Percentiles rank a stretch among this genome's conserved stretches.
These are phyloP conservation scores for Holcopasites calliopsidis DNA, from an alignment of 1,140 invertebrate species.

Conservation along the genomic window DNA sequence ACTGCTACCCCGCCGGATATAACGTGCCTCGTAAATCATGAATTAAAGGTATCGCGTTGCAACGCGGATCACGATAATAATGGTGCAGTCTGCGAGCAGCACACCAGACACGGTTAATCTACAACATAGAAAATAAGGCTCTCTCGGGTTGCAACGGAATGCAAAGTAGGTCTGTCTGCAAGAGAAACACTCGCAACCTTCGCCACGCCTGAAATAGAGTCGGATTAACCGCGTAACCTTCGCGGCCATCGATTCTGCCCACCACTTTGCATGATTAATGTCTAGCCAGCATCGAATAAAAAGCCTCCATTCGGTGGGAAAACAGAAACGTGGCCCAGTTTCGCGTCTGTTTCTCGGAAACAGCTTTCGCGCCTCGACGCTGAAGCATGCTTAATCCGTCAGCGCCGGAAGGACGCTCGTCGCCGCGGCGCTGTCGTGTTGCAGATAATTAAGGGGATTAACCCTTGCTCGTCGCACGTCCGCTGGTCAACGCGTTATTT, in stretches of 20 bases:
- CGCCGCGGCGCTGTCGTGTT: neutral
- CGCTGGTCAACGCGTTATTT: constrained; percentile 1
- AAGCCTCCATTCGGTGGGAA: neutral
- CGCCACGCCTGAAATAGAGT: neutral
- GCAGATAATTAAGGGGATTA: constrained; percentile 14
- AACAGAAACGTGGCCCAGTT: constrained; percentile 11
- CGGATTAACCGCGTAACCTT: constrained; percentile 26
- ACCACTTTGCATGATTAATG: constrained; percentile 30
- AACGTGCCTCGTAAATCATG: no score
- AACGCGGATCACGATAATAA: no score
- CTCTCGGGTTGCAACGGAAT: no score
- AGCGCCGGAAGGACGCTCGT: neutral
- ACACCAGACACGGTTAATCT: no score
- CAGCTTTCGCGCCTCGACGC: neutral
- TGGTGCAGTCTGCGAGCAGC: no score
- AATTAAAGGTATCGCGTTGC: no score
- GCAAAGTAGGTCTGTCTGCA: neutral
- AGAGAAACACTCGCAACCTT: constrained; percentile 1
- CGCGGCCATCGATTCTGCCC: neutral
- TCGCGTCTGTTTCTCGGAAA: neutral
- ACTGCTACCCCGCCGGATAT: no score
- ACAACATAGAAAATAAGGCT: no score
- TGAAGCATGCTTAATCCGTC: neutral
- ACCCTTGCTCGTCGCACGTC: neutral
- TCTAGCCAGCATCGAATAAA: constrained; percentile 12